Percentiles rank a stretch among this genome's conserved stretches.
phyloP scores from a whole-genome alignment of 2,113 vertebrate genomes.

The Rhineura floridana region DNA sequence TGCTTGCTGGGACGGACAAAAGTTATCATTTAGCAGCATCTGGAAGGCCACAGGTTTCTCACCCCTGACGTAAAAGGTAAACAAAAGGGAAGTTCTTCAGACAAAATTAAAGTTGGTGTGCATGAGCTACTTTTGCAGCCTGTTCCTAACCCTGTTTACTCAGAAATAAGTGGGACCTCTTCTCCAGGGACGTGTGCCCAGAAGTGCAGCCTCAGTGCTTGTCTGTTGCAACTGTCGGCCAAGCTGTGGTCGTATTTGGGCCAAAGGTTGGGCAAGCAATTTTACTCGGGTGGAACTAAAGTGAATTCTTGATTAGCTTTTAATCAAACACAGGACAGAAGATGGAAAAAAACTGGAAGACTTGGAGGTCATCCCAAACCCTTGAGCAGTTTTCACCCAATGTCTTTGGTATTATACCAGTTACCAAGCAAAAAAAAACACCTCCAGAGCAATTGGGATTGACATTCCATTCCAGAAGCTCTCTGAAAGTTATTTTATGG shows the following conservation, averaged over 20 bases:
- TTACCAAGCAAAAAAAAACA: neutral
- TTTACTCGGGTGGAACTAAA: neutral
- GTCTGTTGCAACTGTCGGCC: neutral
- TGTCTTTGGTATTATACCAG: conserved; percentile 4
- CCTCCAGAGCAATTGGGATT: neutral
- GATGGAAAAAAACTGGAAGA: conserved; percentile 4
- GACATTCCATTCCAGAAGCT: neutral
- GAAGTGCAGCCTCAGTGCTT: too few species aligned
- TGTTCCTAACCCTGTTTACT: neutral
- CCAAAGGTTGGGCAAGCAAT: neutral
- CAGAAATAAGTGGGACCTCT: neutral
- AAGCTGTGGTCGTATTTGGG: neutral
- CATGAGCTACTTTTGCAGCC: neutral
- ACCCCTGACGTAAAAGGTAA: too few species aligned
- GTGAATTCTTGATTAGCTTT: conserved; percentile 22
- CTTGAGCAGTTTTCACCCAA: conserved; percentile 8
- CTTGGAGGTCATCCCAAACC: conserved; percentile 17
- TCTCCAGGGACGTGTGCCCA: neutral
- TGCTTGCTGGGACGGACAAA: too few species aligned
- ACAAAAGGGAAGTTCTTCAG: neutral
- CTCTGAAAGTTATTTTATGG: neutral
- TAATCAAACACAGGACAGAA: conserved; percentile 10
- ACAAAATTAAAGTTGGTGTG: neutral
- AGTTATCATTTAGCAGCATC: too few species aligned
- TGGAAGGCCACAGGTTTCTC: too few species aligned